Evolutionary conservation across 2,888 invertebrate genomes (phyloP), one percentile per base, ranked within the genome.

Genomic region (Scotopteryx bipunctaria): DNA sequence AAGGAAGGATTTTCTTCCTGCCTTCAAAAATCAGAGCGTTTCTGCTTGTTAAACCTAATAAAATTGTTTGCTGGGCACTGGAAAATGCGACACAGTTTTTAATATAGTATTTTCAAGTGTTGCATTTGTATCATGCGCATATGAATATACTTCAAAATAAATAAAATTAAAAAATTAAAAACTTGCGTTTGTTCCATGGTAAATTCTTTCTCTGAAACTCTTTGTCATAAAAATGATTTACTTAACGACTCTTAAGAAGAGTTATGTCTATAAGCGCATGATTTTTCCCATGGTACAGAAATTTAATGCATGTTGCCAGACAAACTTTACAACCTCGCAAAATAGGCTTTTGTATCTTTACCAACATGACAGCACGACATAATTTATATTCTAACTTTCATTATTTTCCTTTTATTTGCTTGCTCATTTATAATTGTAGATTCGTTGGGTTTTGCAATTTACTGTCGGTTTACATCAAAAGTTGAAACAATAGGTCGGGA

Each of bases 401-500:
- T 53, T 48, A 43, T 32, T 11, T 42, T 53, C 29, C 42, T 47
- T 27, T 41, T 35, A 33, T 45, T 47, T 43, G 14, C 16, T 23
- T 46, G 25, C 19, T 32, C 5, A 5, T 38, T 44, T 27, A 45
- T 40, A 33, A 38, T 50, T 38, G 19, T 35, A 32, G 32, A 8
- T 37, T 14, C 27, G 29, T 23, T 31, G 37, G 37, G 17, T 29
- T 29, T 33, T 8, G 31, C 33, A 44, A 46, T 42, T 42, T 46
- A 41, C 32, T 37, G 36, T 46, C 23, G 19, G 38, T 45, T 40
- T 41, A 41, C 32, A 55, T 58, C 63, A 69, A 67, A 67, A 64
- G 44, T 36, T 61, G 63, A 67, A 63, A 66, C 69, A 70, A 68
- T 69, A 44, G 63, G 51, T 54, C 55, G 57, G 64, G 63, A 66